Percentiles rank a stretch among this genome's conserved stretches.
These are phyloP conservation scores for Dendrolimus punctatus DNA, from an alignment of 1,140 invertebrate species.

Conservation along the genomic window DNA sequence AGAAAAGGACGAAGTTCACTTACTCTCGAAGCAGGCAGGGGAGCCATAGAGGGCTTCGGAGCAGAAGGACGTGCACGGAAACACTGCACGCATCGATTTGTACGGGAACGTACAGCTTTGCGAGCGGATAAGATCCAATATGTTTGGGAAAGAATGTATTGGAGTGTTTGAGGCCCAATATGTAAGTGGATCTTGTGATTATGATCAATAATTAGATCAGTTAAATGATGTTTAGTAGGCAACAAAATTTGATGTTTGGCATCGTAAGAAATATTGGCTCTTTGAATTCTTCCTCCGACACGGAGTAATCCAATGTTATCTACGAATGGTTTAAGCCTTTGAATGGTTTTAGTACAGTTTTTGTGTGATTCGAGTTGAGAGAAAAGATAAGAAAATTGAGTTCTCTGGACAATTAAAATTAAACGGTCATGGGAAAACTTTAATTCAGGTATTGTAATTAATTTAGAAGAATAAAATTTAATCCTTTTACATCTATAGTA, in stretches of 20 bases:
- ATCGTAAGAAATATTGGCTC: constrained; percentile 5
- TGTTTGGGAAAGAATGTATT: constrained; percentile 3
- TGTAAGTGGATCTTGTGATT: constrained; percentile 6
- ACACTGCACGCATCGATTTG: constrained; percentile 1
- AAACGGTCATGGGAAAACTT: no score
- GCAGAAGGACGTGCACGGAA: constrained; percentile 1
- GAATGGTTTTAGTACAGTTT: not conserved
- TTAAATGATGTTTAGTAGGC: constrained; percentile 7
- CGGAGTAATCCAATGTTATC: constrained; percentile 2
- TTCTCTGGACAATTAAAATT: no score
- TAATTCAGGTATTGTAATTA: no score
- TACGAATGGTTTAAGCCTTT: not conserved
- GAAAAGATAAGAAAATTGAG: not conserved
- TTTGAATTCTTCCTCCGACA: constrained; percentile 8
- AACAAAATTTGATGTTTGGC: constrained; percentile 7
- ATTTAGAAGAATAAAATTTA: not conserved
- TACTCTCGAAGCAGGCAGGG: constrained; percentile 37
- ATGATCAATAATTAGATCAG: constrained; percentile 5
- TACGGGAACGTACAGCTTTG: not conserved
- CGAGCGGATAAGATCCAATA: constrained; percentile 11
- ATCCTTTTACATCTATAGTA: not conserved
- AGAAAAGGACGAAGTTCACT: constrained; percentile 29
- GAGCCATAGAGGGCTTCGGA: constrained; percentile 28
- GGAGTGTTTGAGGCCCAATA: constrained; percentile 8
- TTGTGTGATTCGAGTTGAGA: not conserved